phyloP scores from a whole-genome alignment of 2,113 vertebrate species.

The Dasyprocta punctata region DNA sequence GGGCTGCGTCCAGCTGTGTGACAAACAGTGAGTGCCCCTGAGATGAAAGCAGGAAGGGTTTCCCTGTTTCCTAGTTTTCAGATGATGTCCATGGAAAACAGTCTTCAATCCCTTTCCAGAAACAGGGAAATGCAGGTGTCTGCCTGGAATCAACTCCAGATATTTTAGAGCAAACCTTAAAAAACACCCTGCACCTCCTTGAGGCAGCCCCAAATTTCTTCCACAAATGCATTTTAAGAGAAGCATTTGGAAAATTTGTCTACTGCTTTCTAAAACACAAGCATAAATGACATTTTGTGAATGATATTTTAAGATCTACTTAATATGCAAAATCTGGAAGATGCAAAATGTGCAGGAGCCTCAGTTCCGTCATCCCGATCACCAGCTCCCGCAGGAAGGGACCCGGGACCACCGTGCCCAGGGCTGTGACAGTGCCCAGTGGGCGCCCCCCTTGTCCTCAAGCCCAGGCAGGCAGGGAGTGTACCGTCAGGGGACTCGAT shows the following conservation, averaged over 20 bases:
- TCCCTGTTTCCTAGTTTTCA: not conserved
- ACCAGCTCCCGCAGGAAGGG: not conserved
- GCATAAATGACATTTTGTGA: not conserved
- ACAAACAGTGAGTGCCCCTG: conserved; percentile 38
- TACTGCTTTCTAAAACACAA: not conserved
- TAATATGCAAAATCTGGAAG: not conserved
- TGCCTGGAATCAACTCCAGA: no score
- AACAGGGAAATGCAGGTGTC: not conserved
- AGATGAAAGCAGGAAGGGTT: not conserved
- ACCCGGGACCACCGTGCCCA: not conserved
- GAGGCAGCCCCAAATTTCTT: not conserved
- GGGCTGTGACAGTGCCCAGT: not conserved
- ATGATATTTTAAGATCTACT: not conserved
- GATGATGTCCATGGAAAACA: not conserved
- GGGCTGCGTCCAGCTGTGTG: conserved; percentile 80
- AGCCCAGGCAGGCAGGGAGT: no score
- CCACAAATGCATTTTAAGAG: not conserved
- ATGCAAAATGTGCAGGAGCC: not conserved
- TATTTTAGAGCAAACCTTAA: not conserved
- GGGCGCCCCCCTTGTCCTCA: not conserved
- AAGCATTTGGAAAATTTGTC: not conserved
- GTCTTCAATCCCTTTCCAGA: not conserved
- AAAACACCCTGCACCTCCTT: not conserved
- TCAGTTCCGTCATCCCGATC: not conserved
- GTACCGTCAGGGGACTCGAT: no score